Evolutionary conservation across 2,797 vertebrate species (phyloP), one percentile per base, ranked within the genome.

Genomic region (Tiaroga cobitis): DNA sequence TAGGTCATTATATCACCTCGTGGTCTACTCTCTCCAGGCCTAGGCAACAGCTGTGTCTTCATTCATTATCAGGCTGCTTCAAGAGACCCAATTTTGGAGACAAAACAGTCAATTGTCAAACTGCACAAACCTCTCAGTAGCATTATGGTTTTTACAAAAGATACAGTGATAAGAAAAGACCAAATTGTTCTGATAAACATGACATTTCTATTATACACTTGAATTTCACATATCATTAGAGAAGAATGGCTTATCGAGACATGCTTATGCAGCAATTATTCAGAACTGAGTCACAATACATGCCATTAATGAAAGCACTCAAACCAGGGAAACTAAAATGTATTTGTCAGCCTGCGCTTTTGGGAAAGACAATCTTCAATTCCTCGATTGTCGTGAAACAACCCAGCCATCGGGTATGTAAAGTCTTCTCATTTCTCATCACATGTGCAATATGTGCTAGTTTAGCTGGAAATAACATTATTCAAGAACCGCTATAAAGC

Each of bases 1-100:
- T n/a, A 32, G 68, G 68, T 72, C 68, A 59, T 82, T 72, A 72
- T 54, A 72, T 82, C 80, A 82, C 51, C 67, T 19, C n/a, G 5
- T 63, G 65, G 29, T 72, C 24, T 32, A 8, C 34, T 70, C 15
- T 29, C 39, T 21, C n/a, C 26, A 11, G 34, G 56, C 56, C 29
- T 1, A 65, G 46, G 29, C 39, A 21, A 65, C 77, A 79, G 39
- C 77, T 79, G 77, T 15, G 26, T 46, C 39, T 65, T 79, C 39
- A 46, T 46, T 65, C 77, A 79, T 46, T 65, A 18, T 61, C 75
- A 77, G 75, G 2, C 26, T 19, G 11, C 34, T 77, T 61, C 39
- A 19, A 24, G 15, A 39, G 32, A 18, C 34, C 1, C 24, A 6
- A n/a, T 26, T 41, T 5, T 26, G 4, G 34, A 26, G 13, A 37